phyloP scores from a whole-genome alignment of 2,113 vertebrate species.

The Equus przewalskii region DNA sequence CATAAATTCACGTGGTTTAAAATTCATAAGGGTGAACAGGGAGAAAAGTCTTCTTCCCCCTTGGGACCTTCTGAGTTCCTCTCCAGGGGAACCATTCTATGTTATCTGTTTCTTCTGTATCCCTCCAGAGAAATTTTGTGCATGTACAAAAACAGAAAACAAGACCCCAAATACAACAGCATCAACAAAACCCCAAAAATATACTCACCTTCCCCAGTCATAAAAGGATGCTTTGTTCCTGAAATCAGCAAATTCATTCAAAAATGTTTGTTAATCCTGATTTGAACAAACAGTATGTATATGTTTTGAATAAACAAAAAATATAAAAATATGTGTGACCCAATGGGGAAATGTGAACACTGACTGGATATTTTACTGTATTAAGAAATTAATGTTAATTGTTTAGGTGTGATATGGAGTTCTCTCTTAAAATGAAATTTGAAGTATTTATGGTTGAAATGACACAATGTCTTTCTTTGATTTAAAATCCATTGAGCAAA shows the following conservation, averaged over 20 bases:
- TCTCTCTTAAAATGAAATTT: background rate
- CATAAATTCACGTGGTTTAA: background rate
- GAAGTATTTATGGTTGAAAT: background rate
- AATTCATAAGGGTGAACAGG: background rate
- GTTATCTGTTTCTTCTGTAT: too few species aligned
- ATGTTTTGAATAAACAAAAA: slow-evolving; percentile 26
- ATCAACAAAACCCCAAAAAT: background rate
- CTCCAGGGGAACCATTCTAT: background rate
- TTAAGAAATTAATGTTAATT: background rate
- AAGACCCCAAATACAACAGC: background rate
- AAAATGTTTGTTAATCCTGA: background rate
- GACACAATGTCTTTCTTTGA: background rate
- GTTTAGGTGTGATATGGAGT: background rate
- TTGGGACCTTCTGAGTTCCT: background rate
- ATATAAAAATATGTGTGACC: background rate
- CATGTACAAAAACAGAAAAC: background rate
- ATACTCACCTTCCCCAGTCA: background rate
- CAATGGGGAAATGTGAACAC: background rate
- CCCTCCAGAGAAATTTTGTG: background rate
- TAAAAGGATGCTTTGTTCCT: background rate
- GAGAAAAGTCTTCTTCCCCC: background rate
- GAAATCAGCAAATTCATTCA: background rate
- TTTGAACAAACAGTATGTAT: background rate
- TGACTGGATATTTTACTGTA: background rate
- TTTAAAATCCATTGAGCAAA: background rate